These are phyloP conservation scores for Chaetodon trifascialis DNA, from an alignment of 2,113 vertebrate genomes.

Conservation along the genomic window DNA sequence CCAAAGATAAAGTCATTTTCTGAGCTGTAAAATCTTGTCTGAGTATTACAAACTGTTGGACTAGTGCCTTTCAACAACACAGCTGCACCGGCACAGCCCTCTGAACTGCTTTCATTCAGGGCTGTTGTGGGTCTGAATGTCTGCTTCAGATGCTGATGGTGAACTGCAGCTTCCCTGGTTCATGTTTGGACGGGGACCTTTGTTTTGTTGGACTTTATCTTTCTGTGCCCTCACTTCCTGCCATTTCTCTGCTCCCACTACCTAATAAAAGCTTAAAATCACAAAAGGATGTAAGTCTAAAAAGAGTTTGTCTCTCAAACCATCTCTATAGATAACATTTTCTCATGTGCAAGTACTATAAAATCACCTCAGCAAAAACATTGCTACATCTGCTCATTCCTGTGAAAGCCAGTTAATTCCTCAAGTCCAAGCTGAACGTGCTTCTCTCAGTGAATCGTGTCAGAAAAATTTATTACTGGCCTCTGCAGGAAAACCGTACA, in stretches of 20 bases:
- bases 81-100: background rate
- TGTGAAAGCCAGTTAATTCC: background rate
- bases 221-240: background rate
- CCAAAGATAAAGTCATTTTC: background rate
- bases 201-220: background rate
- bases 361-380: background rate
- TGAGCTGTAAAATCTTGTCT: background rate
- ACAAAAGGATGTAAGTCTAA: background rate
- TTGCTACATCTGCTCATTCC: background rate
- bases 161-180: background rate
- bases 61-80: background rate
- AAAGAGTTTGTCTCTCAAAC: background rate
- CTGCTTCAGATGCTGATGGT: background rate
- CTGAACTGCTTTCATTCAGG: background rate
- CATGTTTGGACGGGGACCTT: background rate
- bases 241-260: background rate
- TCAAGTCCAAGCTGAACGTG: background rate
- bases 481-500: background rate
- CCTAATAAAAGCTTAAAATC: background rate
- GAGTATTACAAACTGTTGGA: background rate
- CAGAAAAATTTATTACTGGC: conserved; percentile 12
- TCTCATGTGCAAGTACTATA: background rate
- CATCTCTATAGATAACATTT: background rate
- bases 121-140: background rate
- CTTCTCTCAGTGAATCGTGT: background rate